These are phyloP conservation scores for Acrocyrtus sp. DNA, from an alignment of 2,888 invertebrate genomes.

Conservation along the genomic window DNA sequence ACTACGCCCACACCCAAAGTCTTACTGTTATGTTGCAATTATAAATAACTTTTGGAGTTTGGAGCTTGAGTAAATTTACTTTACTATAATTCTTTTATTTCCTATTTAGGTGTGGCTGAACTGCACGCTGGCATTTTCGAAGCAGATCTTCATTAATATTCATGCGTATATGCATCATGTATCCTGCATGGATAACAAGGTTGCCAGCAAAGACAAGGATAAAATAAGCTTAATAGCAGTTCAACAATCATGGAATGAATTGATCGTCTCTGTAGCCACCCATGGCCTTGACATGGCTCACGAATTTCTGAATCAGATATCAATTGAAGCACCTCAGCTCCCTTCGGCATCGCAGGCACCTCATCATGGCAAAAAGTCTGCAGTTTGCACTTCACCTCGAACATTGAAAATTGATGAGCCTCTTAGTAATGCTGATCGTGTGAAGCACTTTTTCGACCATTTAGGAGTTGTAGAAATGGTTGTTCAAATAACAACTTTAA, in stretches of 20 bases:
- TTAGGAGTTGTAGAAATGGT: slow-evolving; percentile 58
- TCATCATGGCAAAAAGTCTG: slow-evolving; percentile 37
- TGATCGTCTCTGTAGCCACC: slow-evolving; percentile 53
- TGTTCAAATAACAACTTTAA: slow-evolving; percentile 60
- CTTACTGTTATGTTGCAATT: too few species aligned
- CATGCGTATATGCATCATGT: slow-evolving; percentile 61
- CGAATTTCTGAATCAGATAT: slow-evolving; percentile 53
- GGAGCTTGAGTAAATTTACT: background rate
- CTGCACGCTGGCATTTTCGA: slow-evolving; percentile 56
- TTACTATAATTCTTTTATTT: background rate
- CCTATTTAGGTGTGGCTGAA: slow-evolving; percentile 61
- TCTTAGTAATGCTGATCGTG: slow-evolving; percentile 55
- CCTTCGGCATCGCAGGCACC: background rate
- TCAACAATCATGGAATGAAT: slow-evolving; percentile 62
- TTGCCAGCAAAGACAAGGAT: slow-evolving; percentile 42
- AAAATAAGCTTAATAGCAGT: slow-evolving; percentile 59
- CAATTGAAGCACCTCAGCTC: slow-evolving; percentile 10
- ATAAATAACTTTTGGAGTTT: background rate
- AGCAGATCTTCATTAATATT: slow-evolving; percentile 56
- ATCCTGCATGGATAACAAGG: slow-evolving; percentile 40
- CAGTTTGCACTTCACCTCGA: slow-evolving; percentile 1
- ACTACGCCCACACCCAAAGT: too few species aligned
- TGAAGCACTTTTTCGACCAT: slow-evolving; percentile 58
- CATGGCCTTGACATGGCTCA: slow-evolving; percentile 56
- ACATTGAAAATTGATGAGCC: slow-evolving; percentile 55